These are phyloP conservation scores for Chaunax sp. DNA, from an alignment of 2,797 vertebrate genomes.

Conservation along the genomic window DNA sequence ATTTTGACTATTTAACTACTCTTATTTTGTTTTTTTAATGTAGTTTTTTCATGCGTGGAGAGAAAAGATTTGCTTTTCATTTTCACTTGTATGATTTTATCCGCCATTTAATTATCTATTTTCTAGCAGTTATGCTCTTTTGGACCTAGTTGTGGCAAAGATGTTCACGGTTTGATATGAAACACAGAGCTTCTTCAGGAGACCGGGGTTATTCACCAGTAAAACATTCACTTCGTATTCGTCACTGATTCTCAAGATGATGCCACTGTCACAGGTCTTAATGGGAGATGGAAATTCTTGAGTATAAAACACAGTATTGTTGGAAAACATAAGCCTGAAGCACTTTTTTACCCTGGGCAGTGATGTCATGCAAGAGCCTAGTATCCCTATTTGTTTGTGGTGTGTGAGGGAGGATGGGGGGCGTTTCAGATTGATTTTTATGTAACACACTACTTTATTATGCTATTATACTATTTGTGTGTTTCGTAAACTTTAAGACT, in stretches of 20 bases:
- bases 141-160: not conserved
- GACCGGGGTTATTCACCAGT: conserved; percentile 36
- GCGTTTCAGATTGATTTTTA: not conserved
- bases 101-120: too few relatives aligned
- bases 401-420: conserved; percentile 25
- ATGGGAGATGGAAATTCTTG: conserved; percentile 16
- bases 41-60: not conserved
- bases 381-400: conserved; percentile 41
- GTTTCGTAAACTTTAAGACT: not conserved
- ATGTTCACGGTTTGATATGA: not conserved
- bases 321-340: conserved; percentile 13
- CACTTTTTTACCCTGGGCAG: not conserved
- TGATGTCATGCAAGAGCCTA: conserved; percentile 55
- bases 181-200: not conserved
- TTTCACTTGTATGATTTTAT: not conserved
- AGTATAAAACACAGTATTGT: conserved; percentile 55
- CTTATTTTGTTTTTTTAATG: too few relatives aligned
- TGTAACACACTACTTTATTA: not conserved
- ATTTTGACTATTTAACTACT: too few relatives aligned
- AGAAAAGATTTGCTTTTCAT: not conserved
- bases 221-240: conserved; percentile 10
- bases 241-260: conserved; percentile 44
- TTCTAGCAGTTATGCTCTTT: not conserved
- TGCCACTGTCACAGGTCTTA: conserved; percentile 9
- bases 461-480: conserved; percentile 3